Base-by-base conservation (phyloP, 2,797 vertebrate genomes). In the Pelochelys cantorii region DNA sequence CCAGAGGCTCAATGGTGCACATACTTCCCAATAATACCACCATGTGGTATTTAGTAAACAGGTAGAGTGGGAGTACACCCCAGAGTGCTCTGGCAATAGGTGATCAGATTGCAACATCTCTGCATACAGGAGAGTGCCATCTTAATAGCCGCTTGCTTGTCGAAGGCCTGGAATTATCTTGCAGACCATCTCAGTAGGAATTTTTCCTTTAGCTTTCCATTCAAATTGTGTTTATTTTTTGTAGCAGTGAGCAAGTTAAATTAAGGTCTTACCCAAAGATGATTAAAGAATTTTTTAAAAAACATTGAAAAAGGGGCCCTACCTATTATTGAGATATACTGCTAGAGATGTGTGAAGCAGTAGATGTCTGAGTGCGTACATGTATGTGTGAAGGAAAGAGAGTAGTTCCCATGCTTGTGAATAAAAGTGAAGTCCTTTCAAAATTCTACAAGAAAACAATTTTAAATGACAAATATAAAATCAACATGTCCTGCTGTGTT, bases 151-250 rank as follows among this genome's bases (percentile, higher is more conserved):
- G 53, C 11, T 54, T 54, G 14, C 53, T 54, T 54, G 53, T 15
- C 13, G 3, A 54, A 15, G 53, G 53, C 53, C 53, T 12, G 14
- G 53, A 54, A 54, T 54, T 54, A 54, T 12, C 11, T 54, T 54
- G 53, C 5, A 54, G 53, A 54, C 53, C 53, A 54, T 54, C 53
- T 54, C 53, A 54, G 53, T 15, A 54, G 53, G 53, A 54, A 12
- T 54, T 54, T 54, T 48, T 34, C 42, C 11, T 25, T 48, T 22
- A 25, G 23, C 87, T 93, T 81, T 90, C 59, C 84, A 74, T 81
- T 85, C 65, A 62, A 77, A 20, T 88, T 91, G 55, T 85, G 48
- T 80, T 85, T 56, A 90, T 91, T 93, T 96, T 75, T 14, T 62
- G 87, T 13, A 55, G 2, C 65, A 25, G 91, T 42, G 4, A 92